phyloP scores from a whole-genome alignment of 2,888 invertebrate genomes.

The Thymelicus sylvestris region DNA sequence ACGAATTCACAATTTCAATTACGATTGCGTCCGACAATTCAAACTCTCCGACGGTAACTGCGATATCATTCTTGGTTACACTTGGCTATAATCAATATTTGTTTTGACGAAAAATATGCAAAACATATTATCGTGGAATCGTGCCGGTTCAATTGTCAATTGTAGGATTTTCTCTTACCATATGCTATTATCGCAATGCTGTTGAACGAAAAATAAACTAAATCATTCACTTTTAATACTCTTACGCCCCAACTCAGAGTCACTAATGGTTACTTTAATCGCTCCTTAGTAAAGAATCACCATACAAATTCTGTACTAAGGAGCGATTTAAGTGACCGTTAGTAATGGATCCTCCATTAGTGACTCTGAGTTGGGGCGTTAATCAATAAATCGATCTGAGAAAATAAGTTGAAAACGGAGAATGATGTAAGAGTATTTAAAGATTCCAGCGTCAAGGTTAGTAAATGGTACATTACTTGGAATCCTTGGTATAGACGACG shows the following conservation, averaged over 20 bases:
- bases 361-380: too few species aligned
- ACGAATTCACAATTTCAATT: constrained; percentile 51
- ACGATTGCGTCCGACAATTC: constrained; percentile 56
- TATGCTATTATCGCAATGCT: background rate
- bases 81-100: constrained; percentile 58
- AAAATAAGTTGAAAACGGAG: background rate
- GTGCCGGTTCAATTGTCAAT: constrained; percentile 46
- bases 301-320: too few species aligned
- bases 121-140: constrained; percentile 50
- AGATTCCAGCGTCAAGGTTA: background rate
- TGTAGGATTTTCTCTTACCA: background rate
- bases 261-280: too few species aligned
- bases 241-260: too few species aligned
- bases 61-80: constrained; percentile 61
- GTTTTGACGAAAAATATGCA: constrained; percentile 61
- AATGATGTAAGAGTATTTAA: background rate
- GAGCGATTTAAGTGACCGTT: too few species aligned
- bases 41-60: constrained; percentile 54
- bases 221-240: background rate
- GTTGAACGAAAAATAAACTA: background rate
- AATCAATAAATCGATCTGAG: background rate
- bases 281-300: too few species aligned
- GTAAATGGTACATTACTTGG: background rate
- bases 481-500: background rate
- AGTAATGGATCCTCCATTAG: too few species aligned